Base-by-base conservation (phyloP, 2,797 vertebrate species). In the Champsocephalus gunnari region DNA sequence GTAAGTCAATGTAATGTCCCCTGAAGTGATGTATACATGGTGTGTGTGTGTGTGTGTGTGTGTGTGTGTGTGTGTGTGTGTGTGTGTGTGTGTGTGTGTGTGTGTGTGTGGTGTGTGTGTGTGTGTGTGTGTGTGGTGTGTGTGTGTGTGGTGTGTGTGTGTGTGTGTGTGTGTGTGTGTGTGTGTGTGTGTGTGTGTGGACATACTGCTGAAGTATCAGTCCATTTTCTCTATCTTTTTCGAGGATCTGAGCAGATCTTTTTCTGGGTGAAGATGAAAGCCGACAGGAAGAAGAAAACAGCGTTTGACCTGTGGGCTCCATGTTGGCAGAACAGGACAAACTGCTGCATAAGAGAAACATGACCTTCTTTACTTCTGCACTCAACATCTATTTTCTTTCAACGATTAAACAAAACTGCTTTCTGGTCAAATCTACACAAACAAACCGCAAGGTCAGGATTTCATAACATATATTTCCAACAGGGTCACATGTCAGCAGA, bases 241-340 rank as follows among this genome's bases (percentile, higher is more conserved):
- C 3, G 12, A 59, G 19, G 47, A 50, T 17, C 24, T 44, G 56
- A 21, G 57, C 41, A 48, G 44, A 24, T 67, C 51, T n/a, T 21
- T 41, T 54, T 73, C 61, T 63, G 55, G 2, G 43, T 57, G 54
- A 65, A 81, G 79, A 87, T 88, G 81, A 85, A 85, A 86, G 79
- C 56, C 21, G 61, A 48, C 77, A 76, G 69, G 67, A 73, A 66
- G 67, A 58, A 55, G 73, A 54, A 70, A 54, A 24, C 75, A 56
- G 58, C 58, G 58, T 81, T 85, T 85, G 73, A 84, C 85, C 77
- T 50, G 17, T 59, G 77, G 81, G 85, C 54, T 53, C 45, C 53
- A 49, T 16, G 47, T 28, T 21, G 43, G 50, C 55, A 54, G 17
- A 49, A 48, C 12, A 63, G 53, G 62, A 79, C 69, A 66, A 77